Percentiles rank a stretch among this genome's conserved stretches.
These are phyloP conservation scores for Dichetophora obliterata DNA, from an alignment of 2,888 invertebrate species.

Conservation along the genomic window DNA sequence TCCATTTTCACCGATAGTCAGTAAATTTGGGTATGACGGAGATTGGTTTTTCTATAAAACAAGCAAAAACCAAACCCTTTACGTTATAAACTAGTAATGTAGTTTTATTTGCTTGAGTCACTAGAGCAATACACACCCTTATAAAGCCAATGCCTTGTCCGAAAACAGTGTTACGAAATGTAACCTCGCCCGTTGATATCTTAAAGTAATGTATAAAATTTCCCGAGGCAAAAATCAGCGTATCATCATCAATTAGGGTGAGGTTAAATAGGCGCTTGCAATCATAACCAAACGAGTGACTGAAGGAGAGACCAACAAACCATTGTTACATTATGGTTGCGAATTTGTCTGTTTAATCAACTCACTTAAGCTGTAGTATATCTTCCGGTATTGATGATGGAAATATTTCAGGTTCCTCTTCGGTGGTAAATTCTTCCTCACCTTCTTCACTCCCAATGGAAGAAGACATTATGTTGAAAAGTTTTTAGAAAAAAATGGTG, in stretches of 20 bases:
- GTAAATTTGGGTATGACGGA: conserved; percentile 74
- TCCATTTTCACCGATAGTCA: conserved; percentile 88
- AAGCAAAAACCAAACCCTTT: too few relatives aligned
- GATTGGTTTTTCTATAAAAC: conserved; percentile 75
- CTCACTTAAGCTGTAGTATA: conserved; percentile 60
- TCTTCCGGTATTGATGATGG: conserved; percentile 54
- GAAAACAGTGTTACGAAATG: conserved; percentile 80
- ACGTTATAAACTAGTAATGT: too few relatives aligned
- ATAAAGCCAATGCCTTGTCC: conserved; percentile 88
- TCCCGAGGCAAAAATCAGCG: conserved; percentile 84
- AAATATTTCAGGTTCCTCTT: background rate
- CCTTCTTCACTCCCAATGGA: conserved; percentile 46
- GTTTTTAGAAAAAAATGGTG: conserved; percentile 25
- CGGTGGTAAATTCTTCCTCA: conserved; percentile 48
- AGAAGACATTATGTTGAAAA: conserved; percentile 30
- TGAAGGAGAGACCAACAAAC: conserved; percentile 61
- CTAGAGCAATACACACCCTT: conserved; percentile 67
- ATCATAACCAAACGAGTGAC: conserved; percentile 89
- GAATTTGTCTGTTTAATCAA: background rate
- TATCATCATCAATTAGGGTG: conserved; percentile 80
- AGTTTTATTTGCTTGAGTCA: too few relatives aligned
- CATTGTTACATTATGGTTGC: background rate
- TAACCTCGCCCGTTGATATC: conserved; percentile 75
- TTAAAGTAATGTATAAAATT: conserved; percentile 84
- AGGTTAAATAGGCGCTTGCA: conserved; percentile 85